phyloP scores from a whole-genome alignment of 2,797 vertebrate genomes.

The Sebastes alutus region DNA sequence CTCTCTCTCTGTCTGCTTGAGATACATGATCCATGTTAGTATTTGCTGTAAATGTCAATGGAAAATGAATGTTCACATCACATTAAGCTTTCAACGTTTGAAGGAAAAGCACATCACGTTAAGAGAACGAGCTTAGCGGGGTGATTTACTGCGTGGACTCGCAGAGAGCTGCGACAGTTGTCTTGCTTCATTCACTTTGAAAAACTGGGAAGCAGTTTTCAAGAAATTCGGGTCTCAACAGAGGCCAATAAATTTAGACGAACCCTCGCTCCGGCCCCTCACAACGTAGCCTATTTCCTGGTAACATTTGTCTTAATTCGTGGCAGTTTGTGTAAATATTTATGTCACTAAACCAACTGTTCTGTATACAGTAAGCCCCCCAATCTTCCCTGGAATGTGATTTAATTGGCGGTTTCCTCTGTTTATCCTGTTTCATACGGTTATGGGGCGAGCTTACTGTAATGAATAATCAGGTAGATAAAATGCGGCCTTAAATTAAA shows the following conservation, averaged over 20 bases:
- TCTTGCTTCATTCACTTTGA: conserved; percentile 51
- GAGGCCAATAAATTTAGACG: conserved; percentile 70
- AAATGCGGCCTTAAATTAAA: conserved; percentile 83
- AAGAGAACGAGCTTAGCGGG: conserved; percentile 10
- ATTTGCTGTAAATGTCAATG: conserved; percentile 70
- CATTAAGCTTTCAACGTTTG: conserved; percentile 50
- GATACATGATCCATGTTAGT: conserved; percentile 66
- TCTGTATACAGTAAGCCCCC: conserved; percentile 80
- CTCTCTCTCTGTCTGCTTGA: conserved; percentile 31
- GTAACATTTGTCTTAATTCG: conserved; percentile 83
- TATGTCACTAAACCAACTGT: conserved; percentile 81
- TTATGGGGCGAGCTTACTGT: conserved; percentile 77
- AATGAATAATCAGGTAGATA: conserved; percentile 86
- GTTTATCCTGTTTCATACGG: conserved; percentile 82
- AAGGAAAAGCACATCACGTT: conserved; percentile 49
- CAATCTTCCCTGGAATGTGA: conserved; percentile 81
- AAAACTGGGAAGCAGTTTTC: conserved; percentile 48
- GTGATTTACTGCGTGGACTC: conserved; percentile 38
- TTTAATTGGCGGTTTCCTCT: conserved; percentile 87
- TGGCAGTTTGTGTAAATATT: conserved; percentile 84
- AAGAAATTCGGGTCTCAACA: conserved; percentile 53
- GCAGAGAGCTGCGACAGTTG: conserved; percentile 41
- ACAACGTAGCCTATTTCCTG: conserved; percentile 78
- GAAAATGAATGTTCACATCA: conserved; percentile 66
- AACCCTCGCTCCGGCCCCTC: conserved; percentile 70